Evolutionary conservation across 2,888 invertebrate genomes (phyloP).

Genomic region (Drosophila recens): DNA sequence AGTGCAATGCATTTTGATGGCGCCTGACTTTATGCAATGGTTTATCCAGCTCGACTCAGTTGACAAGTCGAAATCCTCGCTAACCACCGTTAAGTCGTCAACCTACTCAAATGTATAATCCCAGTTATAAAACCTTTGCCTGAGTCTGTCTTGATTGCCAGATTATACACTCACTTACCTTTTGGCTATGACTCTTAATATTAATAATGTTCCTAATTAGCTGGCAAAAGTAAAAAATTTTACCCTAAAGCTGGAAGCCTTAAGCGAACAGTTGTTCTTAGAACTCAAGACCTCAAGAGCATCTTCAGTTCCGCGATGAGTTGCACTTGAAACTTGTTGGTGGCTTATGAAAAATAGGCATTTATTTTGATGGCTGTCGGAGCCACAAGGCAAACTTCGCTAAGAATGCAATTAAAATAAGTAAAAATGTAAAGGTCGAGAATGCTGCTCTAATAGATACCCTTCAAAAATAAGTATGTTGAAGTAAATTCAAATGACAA

Average conservation of each 20-base stretch:
- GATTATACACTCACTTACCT: constrained; percentile 14
- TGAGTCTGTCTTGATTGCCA: background rate
- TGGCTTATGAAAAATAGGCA: constrained; percentile 11
- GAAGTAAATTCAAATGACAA: background rate
- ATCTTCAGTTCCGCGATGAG: background rate
- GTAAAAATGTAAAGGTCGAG: background rate
- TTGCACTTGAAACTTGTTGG: constrained; percentile 27
- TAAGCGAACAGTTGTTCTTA: background rate
- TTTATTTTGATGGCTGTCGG: constrained; percentile 22
- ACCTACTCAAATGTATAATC: background rate
- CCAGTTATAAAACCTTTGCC: background rate
- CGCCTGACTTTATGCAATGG: constrained; percentile 41
- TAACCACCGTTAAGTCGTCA: constrained; percentile 9
- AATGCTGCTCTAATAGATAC: background rate
- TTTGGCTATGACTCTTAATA: constrained; percentile 2
- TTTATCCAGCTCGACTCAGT: constrained; percentile 47
- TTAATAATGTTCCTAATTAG: constrained; percentile 21
- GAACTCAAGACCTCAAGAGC: constrained; percentile 6
- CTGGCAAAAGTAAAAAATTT: background rate
- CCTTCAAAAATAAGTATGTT: background rate
- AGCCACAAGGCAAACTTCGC: constrained; percentile 11
- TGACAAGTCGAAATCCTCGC: constrained; percentile 17
- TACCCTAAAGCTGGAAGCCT: background rate
- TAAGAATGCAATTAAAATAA: constrained; percentile 53
- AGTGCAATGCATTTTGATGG: constrained; percentile 58